Evolutionary conservation across 2,888 invertebrate genomes (phyloP), one percentile per base, ranked within the genome.

Genomic region (Drosophila atroscutellata): DNA sequence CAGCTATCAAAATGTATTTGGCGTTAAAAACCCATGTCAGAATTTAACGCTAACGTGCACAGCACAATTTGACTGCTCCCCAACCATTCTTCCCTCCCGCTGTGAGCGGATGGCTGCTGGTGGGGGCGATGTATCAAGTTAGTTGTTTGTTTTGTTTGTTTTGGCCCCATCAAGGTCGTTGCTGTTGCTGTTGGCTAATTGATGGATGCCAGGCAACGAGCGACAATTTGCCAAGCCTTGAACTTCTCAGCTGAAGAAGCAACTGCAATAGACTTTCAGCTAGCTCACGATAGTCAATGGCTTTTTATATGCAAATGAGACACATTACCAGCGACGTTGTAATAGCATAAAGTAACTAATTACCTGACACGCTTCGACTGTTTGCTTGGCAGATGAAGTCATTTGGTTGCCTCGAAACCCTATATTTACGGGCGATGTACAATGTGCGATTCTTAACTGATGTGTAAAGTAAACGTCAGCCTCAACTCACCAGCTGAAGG

Each of bases 171-270:
- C 36, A 84, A 89, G 83, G 83, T 72, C 75, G 61, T 42, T 52
- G 52, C 26, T 49, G 32, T 63, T 62, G 50, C 72, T 49, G 36
- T 63, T 72, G 61, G 73, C 68, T 81, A 89, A 85, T 87, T 87
- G 87, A 77, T 87, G 72, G 62, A 81, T 86, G 77, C 59, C 49
- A 63, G 83, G 84, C 89, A 84, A 61, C 69, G 72, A 86, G 81
- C 86, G 90, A 86, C 86, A 90, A 86, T 81, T 90, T 60, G 90
- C 62, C 67, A 75, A 81, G 51, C 86, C 86, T 86, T 86, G 86
- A 86, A 86, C 86, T 86, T 90, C 86, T 77, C 59, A 61, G 66
- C 24, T 37, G 63, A 50, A 28, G 15, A 26, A 51, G 37, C 68
- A 51, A 47, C 59, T 52, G 59, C 36, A 30, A 47, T 20, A 32